Percentiles rank a stretch among this genome's conserved stretches.
Evolutionary conservation across 2,888 invertebrate species (phyloP).

Genomic region (Stenchaetothrips biformis): DNA sequence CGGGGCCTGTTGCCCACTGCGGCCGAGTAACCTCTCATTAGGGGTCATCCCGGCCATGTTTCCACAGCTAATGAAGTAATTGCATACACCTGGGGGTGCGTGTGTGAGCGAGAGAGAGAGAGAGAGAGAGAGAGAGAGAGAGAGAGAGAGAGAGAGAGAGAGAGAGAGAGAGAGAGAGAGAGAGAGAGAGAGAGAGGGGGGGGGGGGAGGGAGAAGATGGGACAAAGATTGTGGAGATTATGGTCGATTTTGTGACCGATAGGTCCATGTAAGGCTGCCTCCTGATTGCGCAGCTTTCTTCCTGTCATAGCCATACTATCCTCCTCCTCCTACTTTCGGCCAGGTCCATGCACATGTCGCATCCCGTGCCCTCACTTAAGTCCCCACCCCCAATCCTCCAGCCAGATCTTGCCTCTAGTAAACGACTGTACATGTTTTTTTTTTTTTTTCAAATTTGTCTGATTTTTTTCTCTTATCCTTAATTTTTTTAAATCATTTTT

Average conservation of each 20-base stretch:
- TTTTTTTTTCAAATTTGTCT: background rate
- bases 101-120: no score
- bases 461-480: background rate
- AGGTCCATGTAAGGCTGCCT: no score
- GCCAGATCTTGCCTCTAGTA: background rate
- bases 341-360: no score
- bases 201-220: no score
- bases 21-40: background rate
- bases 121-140: background rate
- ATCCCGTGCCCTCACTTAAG: background rate
- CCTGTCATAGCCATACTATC: no score
- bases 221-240: background rate
- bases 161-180: slow-evolving; percentile 17
- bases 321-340: no score
- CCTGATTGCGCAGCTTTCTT: no score
- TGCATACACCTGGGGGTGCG: no score
- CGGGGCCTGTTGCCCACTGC: background rate
- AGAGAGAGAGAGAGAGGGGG: no score
- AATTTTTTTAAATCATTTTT: background rate
- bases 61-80: no score
- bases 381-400: background rate
- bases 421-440: background rate
- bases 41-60: background rate
- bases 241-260: background rate
- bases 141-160: background rate